phyloP scores from a whole-genome alignment of 92 coral and sea anemone genomes.

The Epizoanthus fatuus region DNA sequence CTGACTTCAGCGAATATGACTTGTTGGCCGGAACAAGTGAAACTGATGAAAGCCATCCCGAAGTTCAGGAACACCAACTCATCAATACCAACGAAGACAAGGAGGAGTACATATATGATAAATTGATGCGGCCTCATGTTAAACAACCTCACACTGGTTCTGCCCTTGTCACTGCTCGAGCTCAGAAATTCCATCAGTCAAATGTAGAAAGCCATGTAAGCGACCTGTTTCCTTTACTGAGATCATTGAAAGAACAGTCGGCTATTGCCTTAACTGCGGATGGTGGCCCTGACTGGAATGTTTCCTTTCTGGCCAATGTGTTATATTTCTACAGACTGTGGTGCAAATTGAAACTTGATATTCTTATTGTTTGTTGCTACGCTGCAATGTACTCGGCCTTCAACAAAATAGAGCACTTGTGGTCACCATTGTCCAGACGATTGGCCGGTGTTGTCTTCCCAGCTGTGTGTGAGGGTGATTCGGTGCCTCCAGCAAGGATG shows the following conservation, averaged over 20 bases:
- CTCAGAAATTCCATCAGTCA: conserved; percentile 29
- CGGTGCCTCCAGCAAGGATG: conserved; percentile 42
- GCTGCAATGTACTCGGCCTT: conserved; percentile 53
- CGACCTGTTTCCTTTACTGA: conserved; percentile 10
- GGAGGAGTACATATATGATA: conserved; percentile 14
- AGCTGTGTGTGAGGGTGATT: conserved; percentile 19
- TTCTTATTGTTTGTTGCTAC: conserved; percentile 47
- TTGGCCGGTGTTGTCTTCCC: conserved; percentile 63
- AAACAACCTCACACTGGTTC: conserved; percentile 17
- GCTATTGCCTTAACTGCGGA: conserved; percentile 17
- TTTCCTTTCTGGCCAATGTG: conserved; percentile 44
- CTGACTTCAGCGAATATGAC: conserved; percentile 24
- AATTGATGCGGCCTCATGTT: conserved; percentile 13
- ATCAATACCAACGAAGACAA: not conserved
- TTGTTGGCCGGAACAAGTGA: not conserved
- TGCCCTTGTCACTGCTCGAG: not conserved
- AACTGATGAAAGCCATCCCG: not conserved
- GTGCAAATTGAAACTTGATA: conserved; percentile 38
- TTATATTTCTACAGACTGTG: conserved; percentile 47
- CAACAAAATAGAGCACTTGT: conserved; percentile 55
- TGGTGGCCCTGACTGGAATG: conserved; percentile 66
- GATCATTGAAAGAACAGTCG: conserved; percentile 11
- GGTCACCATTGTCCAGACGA: conserved; percentile 61
- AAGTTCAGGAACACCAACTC: conserved; percentile 1
- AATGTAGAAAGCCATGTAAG: conserved; percentile 12